A percentile compares a stretch with the other conserved stretches of the same genome.
Evolutionary conservation across 1,140 invertebrate genomes (phyloP).

Genomic region (Neotoxoptera formosana): DNA sequence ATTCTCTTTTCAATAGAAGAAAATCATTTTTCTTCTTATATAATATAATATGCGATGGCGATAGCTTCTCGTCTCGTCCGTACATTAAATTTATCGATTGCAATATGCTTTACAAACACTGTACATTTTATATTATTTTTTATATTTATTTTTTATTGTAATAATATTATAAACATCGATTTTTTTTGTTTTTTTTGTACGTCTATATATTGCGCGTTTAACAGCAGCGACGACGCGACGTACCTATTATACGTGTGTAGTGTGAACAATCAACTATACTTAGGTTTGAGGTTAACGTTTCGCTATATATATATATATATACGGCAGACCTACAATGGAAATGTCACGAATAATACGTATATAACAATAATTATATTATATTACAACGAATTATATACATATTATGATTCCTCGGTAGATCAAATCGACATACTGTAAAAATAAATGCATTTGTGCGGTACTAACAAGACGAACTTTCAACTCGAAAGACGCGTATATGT

Average conservation of each 20-base stretch:
- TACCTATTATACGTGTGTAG: not conserved
- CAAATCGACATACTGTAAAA: not conserved
- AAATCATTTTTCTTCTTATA: too few relatives aligned
- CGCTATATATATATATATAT: too few relatives aligned
- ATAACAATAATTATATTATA: not conserved
- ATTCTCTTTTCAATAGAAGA: too few relatives aligned
- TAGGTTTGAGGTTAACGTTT: not conserved
- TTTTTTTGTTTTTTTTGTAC: not conserved
- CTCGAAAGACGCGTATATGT: not conserved
- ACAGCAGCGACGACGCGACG: not conserved
- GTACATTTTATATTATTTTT: too few relatives aligned
- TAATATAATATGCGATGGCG: too few relatives aligned
- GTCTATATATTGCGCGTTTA: not conserved
- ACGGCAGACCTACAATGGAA: not conserved
- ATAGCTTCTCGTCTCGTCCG: too few relatives aligned
- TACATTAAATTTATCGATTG: too few relatives aligned
- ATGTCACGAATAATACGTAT: not conserved
- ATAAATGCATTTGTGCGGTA: not conserved
- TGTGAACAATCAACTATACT: not conserved
- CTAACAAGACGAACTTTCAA: not conserved
- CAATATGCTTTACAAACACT: too few relatives aligned
- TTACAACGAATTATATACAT: not conserved
- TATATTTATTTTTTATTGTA: too few relatives aligned
- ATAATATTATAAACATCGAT: slow-evolving; percentile 3
- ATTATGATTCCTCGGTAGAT: not conserved